Evolutionary conservation across 2,888 invertebrate genomes (phyloP).

Genomic region (Cremastobaeus sp.): DNA sequence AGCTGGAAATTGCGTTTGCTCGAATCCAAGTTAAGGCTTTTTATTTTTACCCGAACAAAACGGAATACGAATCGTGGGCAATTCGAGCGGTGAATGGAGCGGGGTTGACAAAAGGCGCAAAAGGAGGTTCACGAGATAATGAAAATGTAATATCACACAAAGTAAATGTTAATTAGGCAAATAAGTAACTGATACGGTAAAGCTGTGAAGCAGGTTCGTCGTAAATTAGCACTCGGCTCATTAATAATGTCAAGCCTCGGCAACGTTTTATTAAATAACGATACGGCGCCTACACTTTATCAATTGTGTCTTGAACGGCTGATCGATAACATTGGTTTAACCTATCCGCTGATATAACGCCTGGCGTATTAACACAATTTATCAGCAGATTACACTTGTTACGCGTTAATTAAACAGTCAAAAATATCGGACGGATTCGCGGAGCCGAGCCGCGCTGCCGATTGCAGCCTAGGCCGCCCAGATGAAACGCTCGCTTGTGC

Average conservation of each 20-base stretch:
- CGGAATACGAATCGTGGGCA: too few relatives aligned
- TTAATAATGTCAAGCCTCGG: conserved; percentile 52
- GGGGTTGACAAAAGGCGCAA: too few relatives aligned
- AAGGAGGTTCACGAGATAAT: conserved; percentile 37
- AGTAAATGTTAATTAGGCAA: conserved; percentile 59
- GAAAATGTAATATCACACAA: conserved; percentile 52
- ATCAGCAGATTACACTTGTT: not conserved
- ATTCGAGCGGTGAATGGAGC: too few relatives aligned
- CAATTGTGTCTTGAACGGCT: conserved; percentile 43
- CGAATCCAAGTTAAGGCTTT: too few relatives aligned
- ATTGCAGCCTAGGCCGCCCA: too few relatives aligned
- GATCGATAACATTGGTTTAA: conserved; percentile 48
- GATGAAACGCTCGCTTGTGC: conserved; percentile 3
- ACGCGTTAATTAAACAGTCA: conserved; percentile 21
- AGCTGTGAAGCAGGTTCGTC: conserved; percentile 46
- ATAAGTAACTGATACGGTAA: conserved; percentile 57
- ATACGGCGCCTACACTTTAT: conserved; percentile 54
- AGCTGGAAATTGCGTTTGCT: too few relatives aligned
- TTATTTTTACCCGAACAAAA: conserved; percentile 4
- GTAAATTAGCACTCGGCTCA: conserved; percentile 51
- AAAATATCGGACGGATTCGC: conserved; percentile 1
- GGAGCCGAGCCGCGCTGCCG: too few relatives aligned
- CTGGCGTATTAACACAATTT: not conserved
- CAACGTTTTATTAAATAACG: conserved; percentile 55
- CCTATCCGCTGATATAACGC: conserved; percentile 9